Percentiles rank a stretch among this genome's conserved stretches.
Conservation (phyloP, 2,888 invertebrate genomes). For the Xanthia icteritia region DNA sequence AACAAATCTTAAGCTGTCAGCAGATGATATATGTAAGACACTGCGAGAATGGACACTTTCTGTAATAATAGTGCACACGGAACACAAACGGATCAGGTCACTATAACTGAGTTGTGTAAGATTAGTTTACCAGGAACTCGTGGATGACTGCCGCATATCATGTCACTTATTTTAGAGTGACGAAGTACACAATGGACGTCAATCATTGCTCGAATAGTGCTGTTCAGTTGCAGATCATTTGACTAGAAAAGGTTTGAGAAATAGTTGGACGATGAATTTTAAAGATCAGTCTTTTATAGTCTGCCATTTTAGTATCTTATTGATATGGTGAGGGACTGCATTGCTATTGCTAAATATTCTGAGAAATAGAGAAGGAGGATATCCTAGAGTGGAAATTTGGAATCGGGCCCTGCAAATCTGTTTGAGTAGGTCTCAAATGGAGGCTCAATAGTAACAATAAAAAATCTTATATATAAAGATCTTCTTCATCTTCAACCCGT, state of each 20-base stretch:
- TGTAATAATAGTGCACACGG: conserved; percentile 47
- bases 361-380: not conserved
- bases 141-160: conserved; percentile 29
- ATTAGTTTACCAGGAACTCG: conserved; percentile 34
- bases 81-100: conserved; percentile 45
- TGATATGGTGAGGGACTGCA: not conserved
- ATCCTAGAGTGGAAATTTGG: not conserved
- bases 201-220: not conserved
- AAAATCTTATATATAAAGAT: too few relatives aligned
- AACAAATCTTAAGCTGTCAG: conserved; percentile 53
- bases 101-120: conserved; percentile 2
- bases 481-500: not conserved
- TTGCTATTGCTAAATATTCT: not conserved
- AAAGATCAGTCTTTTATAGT: not conserved
- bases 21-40: conserved; percentile 37
- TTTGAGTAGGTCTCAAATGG: too few relatives aligned
- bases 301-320: not conserved
- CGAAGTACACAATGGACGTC: conserved; percentile 7
- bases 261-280: not conserved
- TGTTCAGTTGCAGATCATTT: not conserved
- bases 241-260: conserved; percentile 1
- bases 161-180: conserved; percentile 21
- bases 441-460: not conserved
- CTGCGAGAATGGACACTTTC: conserved; percentile 56
- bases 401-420: not conserved